A percentile compares a stretch with the other conserved stretches of the same genome.
Conservation (phyloP, 2,888 invertebrate genomes). For the Tipula vernalis region DNA sequence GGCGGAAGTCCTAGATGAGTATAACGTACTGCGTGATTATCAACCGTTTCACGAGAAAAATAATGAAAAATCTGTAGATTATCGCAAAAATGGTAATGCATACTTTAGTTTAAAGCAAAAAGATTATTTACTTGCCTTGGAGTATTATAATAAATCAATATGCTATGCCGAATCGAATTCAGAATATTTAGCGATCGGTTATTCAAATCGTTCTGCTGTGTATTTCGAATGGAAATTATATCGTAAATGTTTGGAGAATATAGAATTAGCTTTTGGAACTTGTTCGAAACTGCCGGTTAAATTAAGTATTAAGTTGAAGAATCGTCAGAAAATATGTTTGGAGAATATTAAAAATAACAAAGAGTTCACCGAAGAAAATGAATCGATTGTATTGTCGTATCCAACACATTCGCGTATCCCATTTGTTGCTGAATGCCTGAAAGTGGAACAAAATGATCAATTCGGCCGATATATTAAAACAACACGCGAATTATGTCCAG, state of each 20-base stretch:
- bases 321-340: constrained; percentile 43
- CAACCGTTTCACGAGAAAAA: constrained; percentile 36
- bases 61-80: constrained; percentile 38
- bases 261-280: constrained; percentile 45
- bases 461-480: constrained; percentile 63
- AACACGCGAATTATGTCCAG: constrained; percentile 50
- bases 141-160: constrained; percentile 45
- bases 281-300: constrained; percentile 43
- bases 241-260: constrained; percentile 53
- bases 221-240: constrained; percentile 51
- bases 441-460: constrained; percentile 41
- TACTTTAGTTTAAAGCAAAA: constrained; percentile 38
- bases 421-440: constrained; percentile 50
- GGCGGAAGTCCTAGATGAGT: constrained; percentile 24
- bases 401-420: constrained; percentile 37
- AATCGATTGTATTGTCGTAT: constrained; percentile 19
- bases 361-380: background rate
- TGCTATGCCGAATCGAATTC: constrained; percentile 45
- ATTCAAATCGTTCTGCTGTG: constrained; percentile 66
- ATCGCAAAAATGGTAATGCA: constrained; percentile 47
- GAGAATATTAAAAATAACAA: background rate
- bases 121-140: constrained; percentile 39
- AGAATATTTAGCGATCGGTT: constrained; percentile 48
- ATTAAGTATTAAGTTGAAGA: constrained; percentile 46
- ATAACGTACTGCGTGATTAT: constrained; percentile 13